phyloP scores from a whole-genome alignment of 2,113 vertebrate genomes.

The Grammomys dolichurus region DNA sequence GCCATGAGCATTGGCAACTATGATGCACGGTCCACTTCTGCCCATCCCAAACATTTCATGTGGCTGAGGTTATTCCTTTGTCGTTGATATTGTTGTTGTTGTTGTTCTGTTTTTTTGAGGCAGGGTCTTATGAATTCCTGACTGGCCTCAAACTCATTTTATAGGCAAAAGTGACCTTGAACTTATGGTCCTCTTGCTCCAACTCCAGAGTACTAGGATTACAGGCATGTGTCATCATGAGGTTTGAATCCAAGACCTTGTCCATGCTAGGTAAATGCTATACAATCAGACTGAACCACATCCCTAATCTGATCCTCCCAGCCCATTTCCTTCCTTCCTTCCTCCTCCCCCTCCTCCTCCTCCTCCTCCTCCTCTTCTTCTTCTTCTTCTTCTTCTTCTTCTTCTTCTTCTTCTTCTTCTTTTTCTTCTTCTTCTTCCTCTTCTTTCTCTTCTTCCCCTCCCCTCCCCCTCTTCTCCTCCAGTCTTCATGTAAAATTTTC shows the following conservation, averaged over 20 bases:
- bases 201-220: neutral
- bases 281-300: neutral
- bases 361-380: neutral
- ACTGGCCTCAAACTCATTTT: neutral
- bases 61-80: neutral
- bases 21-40: neutral
- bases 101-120: neutral
- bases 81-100: neutral
- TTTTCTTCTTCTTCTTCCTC: neutral
- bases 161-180: no score
- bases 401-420: neutral
- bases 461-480: neutral
- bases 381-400: neutral
- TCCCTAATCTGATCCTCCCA: neutral
- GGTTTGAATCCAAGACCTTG: neutral
- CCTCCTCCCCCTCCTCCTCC: neutral
- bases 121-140: neutral
- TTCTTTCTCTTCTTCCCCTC: neutral
- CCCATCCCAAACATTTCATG: neutral
- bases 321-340: neutral
- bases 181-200: neutral
- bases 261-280: neutral
- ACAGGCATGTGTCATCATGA: neutral
- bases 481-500: slow-evolving; percentile 3
- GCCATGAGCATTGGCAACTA: neutral